Evolutionary conservation across 2,888 invertebrate species (phyloP).

Genomic region (Glaucopsyche alexis): DNA sequence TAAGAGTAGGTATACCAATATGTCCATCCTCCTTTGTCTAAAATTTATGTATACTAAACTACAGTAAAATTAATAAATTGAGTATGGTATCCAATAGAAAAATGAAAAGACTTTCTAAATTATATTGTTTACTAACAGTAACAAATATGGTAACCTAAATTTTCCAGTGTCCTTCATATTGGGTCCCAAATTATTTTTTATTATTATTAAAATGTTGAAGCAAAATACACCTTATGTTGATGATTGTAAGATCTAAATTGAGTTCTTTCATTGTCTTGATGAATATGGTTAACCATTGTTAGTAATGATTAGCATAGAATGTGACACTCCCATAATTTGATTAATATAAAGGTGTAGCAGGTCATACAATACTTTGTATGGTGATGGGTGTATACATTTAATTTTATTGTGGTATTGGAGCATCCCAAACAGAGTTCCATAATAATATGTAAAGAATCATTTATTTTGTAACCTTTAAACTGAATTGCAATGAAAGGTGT

Average conservation of each 20-base stretch:
- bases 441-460: not conserved
- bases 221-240: not conserved
- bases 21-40: not conserved
- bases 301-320: slow-evolving; percentile 39
- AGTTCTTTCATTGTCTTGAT: not conserved
- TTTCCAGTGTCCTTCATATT: slow-evolving; percentile 6
- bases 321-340: slow-evolving; percentile 42
- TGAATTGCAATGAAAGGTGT: too few relatives aligned
- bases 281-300: slow-evolving; percentile 28
- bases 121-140: not conserved
- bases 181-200: not conserved
- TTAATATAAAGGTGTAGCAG: slow-evolving; percentile 34
- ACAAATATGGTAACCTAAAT: slow-evolving; percentile 3
- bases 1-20: too few relatives aligned
- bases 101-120: not conserved
- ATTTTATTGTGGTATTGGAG: not conserved
- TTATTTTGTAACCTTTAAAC: not conserved
- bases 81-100: too few relatives aligned
- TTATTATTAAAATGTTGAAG: not conserved
- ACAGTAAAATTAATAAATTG: too few relatives aligned
- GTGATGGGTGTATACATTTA: slow-evolving; percentile 3
- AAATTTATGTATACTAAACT: not conserved
- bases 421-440: not conserved
- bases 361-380: slow-evolving; percentile 29
- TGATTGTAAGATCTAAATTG: not conserved